These are phyloP conservation scores for Climacteris rufus DNA, from an alignment of 2,113 vertebrate species.

Conservation along the genomic window DNA sequence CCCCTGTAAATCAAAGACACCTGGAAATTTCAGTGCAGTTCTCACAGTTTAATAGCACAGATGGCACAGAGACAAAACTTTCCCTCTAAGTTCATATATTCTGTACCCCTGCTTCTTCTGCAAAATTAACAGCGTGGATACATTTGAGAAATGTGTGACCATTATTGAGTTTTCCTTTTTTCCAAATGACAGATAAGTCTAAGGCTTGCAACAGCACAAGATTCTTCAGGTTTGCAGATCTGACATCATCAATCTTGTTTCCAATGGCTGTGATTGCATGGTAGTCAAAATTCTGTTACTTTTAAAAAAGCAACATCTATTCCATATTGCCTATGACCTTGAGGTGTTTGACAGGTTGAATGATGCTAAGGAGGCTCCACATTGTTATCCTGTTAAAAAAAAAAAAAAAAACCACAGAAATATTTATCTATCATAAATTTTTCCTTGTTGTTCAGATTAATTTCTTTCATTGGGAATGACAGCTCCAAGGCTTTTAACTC, in stretches of 20 bases:
- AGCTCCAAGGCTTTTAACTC: not conserved
- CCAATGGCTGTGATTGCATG: not conserved
- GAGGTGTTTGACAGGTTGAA: not conserved
- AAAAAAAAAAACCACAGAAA: no score
- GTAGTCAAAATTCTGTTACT: not conserved
- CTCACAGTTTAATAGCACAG: accelerated
- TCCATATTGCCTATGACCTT: not conserved
- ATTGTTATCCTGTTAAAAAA: not conserved
- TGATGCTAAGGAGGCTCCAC: not conserved
- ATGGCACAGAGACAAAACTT: not conserved
- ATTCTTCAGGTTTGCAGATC: not conserved
- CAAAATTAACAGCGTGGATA: not conserved
- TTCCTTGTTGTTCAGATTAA: not conserved
- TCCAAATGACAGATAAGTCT: not conserved
- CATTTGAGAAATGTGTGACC: not conserved
- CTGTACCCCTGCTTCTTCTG: not conserved
- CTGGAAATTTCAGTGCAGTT: not conserved
- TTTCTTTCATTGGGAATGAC: not conserved
- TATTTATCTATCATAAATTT: not conserved
- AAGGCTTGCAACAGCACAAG: not conserved
- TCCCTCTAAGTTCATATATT: not conserved
- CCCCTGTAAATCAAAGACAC: not conserved
- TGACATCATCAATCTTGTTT: not conserved
- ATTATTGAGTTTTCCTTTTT: not conserved
- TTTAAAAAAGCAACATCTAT: not conserved